Evolutionary conservation across 2,888 invertebrate species (phyloP).

Genomic region (Quadroppia sp.): DNA sequence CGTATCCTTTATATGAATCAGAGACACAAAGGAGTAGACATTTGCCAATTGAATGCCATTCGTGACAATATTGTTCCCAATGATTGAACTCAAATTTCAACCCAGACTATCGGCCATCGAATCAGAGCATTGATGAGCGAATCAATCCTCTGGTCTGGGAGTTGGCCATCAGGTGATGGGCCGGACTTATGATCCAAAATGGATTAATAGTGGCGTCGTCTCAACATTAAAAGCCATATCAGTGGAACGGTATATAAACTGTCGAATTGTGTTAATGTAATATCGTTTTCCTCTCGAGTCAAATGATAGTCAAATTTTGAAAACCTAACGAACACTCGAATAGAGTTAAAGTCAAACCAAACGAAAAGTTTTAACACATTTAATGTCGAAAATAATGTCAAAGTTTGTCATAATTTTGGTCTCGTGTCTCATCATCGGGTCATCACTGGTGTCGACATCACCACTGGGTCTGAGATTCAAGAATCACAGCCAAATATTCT

Average conservation of each 20-base stretch:
- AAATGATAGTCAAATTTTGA: neutral
- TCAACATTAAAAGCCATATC: neutral
- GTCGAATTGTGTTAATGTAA: conserved; percentile 9
- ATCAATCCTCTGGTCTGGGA: neutral
- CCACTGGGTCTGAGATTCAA: neutral
- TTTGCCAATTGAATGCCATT: neutral
- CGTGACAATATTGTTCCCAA: neutral
- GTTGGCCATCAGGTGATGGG: neutral
- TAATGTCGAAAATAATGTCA: neutral
- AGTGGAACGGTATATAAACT: conserved; percentile 12
- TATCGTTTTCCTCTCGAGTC: conserved; percentile 23
- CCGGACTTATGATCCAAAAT: neutral
- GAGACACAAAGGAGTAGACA: neutral
- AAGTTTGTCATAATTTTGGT: neutral
- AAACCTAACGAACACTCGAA: neutral
- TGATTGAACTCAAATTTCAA: neutral
- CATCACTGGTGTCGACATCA: neutral
- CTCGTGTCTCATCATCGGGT: neutral
- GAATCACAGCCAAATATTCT: neutral
- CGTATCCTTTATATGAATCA: neutral
- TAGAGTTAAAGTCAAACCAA: neutral
- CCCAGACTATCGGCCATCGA: neutral
- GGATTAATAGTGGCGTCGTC: neutral
- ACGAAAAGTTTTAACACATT: neutral
- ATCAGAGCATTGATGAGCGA: neutral